Conservation (phyloP, 2,113 vertebrate genomes). For the Oryzias woworae region DNA sequence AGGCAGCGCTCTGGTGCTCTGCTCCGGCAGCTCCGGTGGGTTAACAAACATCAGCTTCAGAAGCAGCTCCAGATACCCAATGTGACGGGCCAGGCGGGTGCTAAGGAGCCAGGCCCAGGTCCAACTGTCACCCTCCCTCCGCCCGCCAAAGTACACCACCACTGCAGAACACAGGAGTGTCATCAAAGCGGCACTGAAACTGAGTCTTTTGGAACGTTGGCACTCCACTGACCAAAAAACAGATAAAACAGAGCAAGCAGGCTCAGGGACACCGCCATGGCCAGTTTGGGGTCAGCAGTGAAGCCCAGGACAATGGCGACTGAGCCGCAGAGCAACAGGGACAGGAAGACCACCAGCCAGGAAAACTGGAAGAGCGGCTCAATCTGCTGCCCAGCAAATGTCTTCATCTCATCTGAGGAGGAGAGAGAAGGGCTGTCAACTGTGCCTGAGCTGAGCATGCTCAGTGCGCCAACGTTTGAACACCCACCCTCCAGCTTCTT, state of each 20-base stretch:
- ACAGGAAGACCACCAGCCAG: constrained; percentile 92
- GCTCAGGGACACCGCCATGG: constrained; percentile 88
- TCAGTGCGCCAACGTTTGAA: background rate
- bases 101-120: constrained; percentile 95
- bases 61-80: constrained; percentile 92
- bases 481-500: constrained; percentile 94
- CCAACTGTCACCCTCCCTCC: constrained; percentile 93
- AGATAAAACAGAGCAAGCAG: constrained; percentile 90
- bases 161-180: constrained; percentile 67
- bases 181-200: background rate
- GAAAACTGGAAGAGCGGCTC: constrained; percentile 95
- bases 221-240: constrained; percentile 56
- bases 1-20: constrained; percentile 86
- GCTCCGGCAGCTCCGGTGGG: constrained; percentile 93
- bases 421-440: background rate
- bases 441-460: too few species aligned
- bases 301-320: constrained; percentile 87
- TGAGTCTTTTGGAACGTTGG: too few species aligned
- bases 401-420: constrained; percentile 97
- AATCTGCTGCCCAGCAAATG: constrained; percentile 96
- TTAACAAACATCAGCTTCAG: constrained; percentile 97
- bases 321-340: constrained; percentile 83
- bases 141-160: constrained; percentile 94
- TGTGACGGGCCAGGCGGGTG: constrained; percentile 88
- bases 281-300: constrained; percentile 84